Evolutionary conservation across 2,113 vertebrate genomes (phyloP).

Genomic region (Pluvialis apricaria): DNA sequence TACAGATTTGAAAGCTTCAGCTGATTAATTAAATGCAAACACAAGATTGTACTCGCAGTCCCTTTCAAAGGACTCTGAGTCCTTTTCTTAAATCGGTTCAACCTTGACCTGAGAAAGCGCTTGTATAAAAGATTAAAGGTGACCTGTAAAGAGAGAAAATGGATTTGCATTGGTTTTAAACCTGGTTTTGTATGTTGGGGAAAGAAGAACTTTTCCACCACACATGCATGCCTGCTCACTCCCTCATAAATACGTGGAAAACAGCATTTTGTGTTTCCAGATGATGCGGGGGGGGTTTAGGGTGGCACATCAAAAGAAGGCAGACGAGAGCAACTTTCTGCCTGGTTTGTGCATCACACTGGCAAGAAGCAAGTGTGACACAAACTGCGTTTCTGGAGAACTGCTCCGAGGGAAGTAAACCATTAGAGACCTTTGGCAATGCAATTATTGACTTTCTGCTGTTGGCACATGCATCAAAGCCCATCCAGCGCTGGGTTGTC

Average conservation of each 20-base stretch:
- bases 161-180: conserved; percentile 5
- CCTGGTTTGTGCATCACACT: fast-evolving
- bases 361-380: neutral
- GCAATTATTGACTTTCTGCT: neutral
- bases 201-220: neutral
- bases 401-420: neutral
- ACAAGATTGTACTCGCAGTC: neutral
- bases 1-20: conserved; percentile 35
- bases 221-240: fast-evolving
- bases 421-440: neutral
- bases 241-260: neutral
- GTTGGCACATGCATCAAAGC: fast-evolving
- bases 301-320: neutral
- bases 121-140: neutral
- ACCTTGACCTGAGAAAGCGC: conserved; percentile 8
- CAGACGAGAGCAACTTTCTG: neutral
- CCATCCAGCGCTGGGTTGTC: neutral
- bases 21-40: conserved; percentile 63
- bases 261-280: neutral
- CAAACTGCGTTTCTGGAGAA: neutral
- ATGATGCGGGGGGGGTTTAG: neutral
- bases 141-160: neutral
- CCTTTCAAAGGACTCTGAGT: neutral
- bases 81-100: conserved; percentile 6
- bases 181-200: neutral